Evolutionary conservation across 2,888 invertebrate species (phyloP).

Genomic region (Caenorhabditis sp.): DNA sequence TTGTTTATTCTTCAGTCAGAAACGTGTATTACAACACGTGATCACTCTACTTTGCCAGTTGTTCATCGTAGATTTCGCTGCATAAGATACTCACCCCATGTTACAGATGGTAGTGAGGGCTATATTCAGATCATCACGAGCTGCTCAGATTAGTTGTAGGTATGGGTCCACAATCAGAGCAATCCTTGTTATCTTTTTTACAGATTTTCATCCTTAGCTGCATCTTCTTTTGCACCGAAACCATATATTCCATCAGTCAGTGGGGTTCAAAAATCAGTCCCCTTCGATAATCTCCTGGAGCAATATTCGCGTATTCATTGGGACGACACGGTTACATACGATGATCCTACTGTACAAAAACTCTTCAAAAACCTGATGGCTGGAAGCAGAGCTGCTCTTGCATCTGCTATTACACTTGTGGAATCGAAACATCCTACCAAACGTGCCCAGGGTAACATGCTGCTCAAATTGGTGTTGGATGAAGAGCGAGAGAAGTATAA

Average conservation of each 20-base stretch:
- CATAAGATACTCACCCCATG: not conserved
- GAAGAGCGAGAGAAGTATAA: slow-evolving; percentile 81
- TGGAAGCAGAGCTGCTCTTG: slow-evolving; percentile 84
- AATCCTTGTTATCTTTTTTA: not conserved
- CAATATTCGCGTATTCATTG: slow-evolving; percentile 73
- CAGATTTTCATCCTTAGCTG: slow-evolving; percentile 33
- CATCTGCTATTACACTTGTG: slow-evolving; percentile 85
- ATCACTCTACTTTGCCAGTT: slow-evolving; percentile 6
- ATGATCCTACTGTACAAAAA: slow-evolving; percentile 71
- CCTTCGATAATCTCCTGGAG: slow-evolving; percentile 69
- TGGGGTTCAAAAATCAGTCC: slow-evolving; percentile 68
- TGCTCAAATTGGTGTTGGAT: slow-evolving; percentile 69
- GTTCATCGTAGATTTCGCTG: not conserved
- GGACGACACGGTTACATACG: slow-evolving; percentile 73
- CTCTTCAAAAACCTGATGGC: slow-evolving; percentile 67
- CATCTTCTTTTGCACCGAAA: slow-evolving; percentile 18
- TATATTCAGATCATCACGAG: slow-evolving; percentile 7
- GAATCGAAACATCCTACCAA: slow-evolving; percentile 85
- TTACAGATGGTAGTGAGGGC: slow-evolving; percentile 38
- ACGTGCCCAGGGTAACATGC: slow-evolving; percentile 83
- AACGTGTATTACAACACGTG: slow-evolving; percentile 25
- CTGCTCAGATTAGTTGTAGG: slow-evolving; percentile 19
- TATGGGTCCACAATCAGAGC: not conserved
- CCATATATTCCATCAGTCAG: slow-evolving; percentile 55
- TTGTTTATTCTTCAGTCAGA: slow-evolving; percentile 4